These are phyloP conservation scores for Lepilemur septentrionalis DNA, from an alignment of 2,797 vertebrate genomes.

Conservation along the genomic window DNA sequence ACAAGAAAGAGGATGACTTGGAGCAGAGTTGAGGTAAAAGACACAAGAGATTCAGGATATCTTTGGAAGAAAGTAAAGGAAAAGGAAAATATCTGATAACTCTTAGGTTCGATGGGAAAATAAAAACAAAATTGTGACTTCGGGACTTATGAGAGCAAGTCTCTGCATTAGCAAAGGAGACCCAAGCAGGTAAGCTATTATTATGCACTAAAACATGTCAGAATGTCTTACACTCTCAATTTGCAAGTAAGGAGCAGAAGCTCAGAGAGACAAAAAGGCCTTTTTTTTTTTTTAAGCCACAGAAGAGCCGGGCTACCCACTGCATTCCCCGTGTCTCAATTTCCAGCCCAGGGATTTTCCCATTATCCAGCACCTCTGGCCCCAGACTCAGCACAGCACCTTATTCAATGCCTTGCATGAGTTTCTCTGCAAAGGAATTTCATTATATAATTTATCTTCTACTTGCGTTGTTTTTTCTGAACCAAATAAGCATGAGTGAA, in stretches of 20 bases:
- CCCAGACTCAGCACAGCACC: neutral
- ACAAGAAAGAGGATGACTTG: neutral
- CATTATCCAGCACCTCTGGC: neutral
- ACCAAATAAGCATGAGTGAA: neutral
- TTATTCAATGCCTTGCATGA: neutral
- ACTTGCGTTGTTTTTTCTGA: neutral
- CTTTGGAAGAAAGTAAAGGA: neutral
- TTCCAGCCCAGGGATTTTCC: neutral
- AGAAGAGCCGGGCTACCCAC: neutral
- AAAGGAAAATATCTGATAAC: neutral
- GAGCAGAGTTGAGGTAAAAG: neutral
- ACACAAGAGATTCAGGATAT: neutral
- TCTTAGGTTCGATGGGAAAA: neutral
- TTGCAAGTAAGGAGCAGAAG: slow-evolving; percentile 26
- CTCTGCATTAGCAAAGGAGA: neutral
- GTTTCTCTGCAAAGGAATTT: slow-evolving; percentile 24
- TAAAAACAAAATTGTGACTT: neutral
- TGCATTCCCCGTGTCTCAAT: neutral
- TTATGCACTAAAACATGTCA: neutral
- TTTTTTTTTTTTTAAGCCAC: neutral
- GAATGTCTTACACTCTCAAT: neutral
- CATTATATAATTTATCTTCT: neutral
- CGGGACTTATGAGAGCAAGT: neutral
- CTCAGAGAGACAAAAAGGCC: neutral
- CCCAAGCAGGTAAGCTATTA: neutral